These are phyloP conservation scores for Beris chalybata DNA, from an alignment of 2,888 invertebrate species.

Conservation along the genomic window DNA sequence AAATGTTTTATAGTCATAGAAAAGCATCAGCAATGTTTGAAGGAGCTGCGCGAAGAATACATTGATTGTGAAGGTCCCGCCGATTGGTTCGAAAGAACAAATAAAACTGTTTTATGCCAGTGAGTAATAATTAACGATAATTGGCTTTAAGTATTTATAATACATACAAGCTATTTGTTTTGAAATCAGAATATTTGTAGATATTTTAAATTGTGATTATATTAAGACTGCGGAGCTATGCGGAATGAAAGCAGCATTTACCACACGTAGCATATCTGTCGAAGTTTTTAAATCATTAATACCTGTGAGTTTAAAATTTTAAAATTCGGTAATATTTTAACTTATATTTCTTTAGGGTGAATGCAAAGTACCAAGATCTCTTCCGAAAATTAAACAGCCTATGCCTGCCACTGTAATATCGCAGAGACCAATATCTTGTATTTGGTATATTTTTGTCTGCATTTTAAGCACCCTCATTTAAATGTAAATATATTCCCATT, in stretches of 20 bases:
- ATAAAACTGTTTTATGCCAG: slow-evolving; percentile 56
- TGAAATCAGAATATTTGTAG: slow-evolving; percentile 53
- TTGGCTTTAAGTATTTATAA: background rate
- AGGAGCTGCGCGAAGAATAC: slow-evolving; percentile 58
- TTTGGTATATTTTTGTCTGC: too few species aligned
- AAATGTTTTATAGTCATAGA: slow-evolving; percentile 46
- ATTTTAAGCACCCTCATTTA: background rate
- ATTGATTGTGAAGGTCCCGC: slow-evolving; percentile 59
- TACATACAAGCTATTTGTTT: slow-evolving; percentile 1
- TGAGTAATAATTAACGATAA: slow-evolving; percentile 41
- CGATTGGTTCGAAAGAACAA: slow-evolving; percentile 60
- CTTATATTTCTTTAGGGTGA: slow-evolving; percentile 33
- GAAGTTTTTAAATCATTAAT: slow-evolving; percentile 39
- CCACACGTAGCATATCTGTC: slow-evolving; percentile 48
- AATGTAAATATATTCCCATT: background rate
- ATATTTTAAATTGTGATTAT: slow-evolving; percentile 59
- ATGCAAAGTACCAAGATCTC: slow-evolving; percentile 44
- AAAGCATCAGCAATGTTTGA: slow-evolving; percentile 53
- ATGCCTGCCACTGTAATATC: slow-evolving; percentile 42
- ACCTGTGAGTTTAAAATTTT: background rate
- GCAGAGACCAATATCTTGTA: too few species aligned
- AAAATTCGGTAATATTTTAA: too few species aligned
- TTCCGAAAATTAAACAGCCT: slow-evolving; percentile 49
- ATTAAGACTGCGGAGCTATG: slow-evolving; percentile 59
- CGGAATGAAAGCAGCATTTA: slow-evolving; percentile 56